Percentiles rank a stretch among this genome's conserved stretches.
Conservation (phyloP, 2,113 vertebrate species). For the Paratilapia polleni region DNA sequence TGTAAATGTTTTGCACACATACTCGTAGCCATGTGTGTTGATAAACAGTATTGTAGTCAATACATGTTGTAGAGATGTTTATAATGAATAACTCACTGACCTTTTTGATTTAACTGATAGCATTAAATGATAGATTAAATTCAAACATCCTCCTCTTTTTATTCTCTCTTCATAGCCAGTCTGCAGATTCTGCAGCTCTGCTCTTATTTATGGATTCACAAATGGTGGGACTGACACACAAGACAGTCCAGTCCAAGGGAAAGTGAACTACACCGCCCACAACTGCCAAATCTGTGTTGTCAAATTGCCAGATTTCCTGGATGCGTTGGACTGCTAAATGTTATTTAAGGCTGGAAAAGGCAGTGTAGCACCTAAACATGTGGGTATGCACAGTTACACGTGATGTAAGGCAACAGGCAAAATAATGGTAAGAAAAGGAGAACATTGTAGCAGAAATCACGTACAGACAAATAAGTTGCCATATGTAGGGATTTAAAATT, state of each 20-base stretch:
- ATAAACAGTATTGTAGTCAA: conserved; percentile 13
- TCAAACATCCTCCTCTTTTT: background rate
- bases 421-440: background rate
- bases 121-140: background rate
- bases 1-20: conserved; percentile 25
- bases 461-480: background rate
- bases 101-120: background rate
- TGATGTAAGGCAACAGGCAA: background rate
- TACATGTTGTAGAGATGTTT: background rate
- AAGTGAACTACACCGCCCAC: conserved; percentile 41
- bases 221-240: conserved; percentile 16
- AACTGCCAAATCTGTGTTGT: conserved; percentile 47
- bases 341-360: background rate
- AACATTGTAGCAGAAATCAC: background rate
- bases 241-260: conserved; percentile 31
- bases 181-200: conserved; percentile 14
- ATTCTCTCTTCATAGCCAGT: background rate
- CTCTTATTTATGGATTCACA: conserved; percentile 52
- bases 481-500: background rate
- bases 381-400: background rate
- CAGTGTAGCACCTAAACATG: background rate
- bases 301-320: conserved; percentile 44
- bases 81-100: background rate
- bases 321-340: conserved; percentile 24
- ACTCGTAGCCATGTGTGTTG: background rate